Evolutionary conservation across 2,888 invertebrate genomes (phyloP).

Genomic region (Eustalomyia histrio): DNA sequence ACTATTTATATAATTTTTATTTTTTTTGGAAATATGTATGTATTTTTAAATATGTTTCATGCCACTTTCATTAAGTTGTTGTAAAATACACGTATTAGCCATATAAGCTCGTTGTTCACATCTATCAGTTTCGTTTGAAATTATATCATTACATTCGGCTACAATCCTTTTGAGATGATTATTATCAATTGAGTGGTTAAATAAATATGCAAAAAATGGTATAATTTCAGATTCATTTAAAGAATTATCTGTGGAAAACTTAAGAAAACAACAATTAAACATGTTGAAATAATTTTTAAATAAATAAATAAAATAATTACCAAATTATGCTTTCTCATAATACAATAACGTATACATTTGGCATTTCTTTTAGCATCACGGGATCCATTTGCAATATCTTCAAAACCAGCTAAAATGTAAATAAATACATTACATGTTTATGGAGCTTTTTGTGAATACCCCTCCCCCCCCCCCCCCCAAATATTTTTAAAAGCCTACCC

Average conservation of each 20-base stretch:
- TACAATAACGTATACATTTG: constrained; percentile 66
- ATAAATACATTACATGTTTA: no score
- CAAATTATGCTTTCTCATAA: constrained; percentile 65
- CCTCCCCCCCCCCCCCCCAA: no score
- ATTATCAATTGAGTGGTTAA: constrained; percentile 43
- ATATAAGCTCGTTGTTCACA: constrained; percentile 56
- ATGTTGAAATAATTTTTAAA: background rate
- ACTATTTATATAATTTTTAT: no score
- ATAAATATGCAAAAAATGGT: constrained; percentile 51
- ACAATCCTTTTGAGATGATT: constrained; percentile 38
- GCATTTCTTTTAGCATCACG: constrained; percentile 62
- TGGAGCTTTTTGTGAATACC: no score
- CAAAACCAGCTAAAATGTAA: constrained; percentile 57
- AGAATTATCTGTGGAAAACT: constrained; percentile 45
- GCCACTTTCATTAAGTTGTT: constrained; percentile 45
- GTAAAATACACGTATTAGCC: constrained; percentile 57
- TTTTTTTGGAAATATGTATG: no score
- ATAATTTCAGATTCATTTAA: constrained; percentile 48
- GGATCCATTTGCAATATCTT: constrained; percentile 55
- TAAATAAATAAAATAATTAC: constrained; percentile 36
- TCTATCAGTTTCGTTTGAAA: constrained; percentile 45
- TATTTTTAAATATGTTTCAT: constrained; percentile 31
- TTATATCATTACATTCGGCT: constrained; percentile 32
- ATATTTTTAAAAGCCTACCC: constrained; percentile 17
- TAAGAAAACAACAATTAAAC: background rate